These are phyloP conservation scores for Lateolabrax maculatus DNA, from an alignment of 2,797 vertebrate species.

Conservation along the genomic window DNA sequence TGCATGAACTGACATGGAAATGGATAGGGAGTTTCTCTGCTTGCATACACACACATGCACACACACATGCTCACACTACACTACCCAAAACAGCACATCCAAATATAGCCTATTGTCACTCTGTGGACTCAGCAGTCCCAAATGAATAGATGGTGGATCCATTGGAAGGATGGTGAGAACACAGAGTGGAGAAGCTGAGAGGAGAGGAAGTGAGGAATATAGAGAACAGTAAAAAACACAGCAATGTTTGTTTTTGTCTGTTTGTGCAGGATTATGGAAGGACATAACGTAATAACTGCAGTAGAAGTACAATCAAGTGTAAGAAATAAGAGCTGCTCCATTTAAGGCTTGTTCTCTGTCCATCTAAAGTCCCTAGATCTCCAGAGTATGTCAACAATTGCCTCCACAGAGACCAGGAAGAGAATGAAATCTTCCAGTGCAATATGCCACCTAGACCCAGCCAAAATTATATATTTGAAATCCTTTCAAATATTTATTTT, in stretches of 20 bases:
- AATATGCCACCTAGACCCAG: slow-evolving; percentile 66
- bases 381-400: slow-evolving; percentile 63
- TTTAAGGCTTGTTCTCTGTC: slow-evolving; percentile 61
- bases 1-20: slow-evolving; percentile 47
- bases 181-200: slow-evolving; percentile 34
- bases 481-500: slow-evolving; percentile 69
- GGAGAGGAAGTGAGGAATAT: slow-evolving; percentile 11
- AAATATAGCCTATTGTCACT: slow-evolving; percentile 73
- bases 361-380: slow-evolving; percentile 61
- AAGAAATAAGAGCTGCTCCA: slow-evolving; percentile 57
- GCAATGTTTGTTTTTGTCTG: slow-evolving; percentile 33
- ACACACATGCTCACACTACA: slow-evolving; percentile 12
- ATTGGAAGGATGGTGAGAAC: slow-evolving; percentile 44
- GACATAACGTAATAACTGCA: slow-evolving; percentile 56
- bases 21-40: slow-evolving; percentile 31
- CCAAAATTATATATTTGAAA: slow-evolving; percentile 75
- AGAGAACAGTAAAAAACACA: slow-evolving; percentile 13
- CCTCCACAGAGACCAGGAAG: slow-evolving; percentile 49
- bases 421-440: slow-evolving; percentile 59
- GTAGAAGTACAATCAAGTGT: slow-evolving; percentile 55
- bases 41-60: slow-evolving; percentile 24
- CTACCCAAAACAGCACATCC: slow-evolving; percentile 49
- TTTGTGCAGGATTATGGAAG: slow-evolving; percentile 56
- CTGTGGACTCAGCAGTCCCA: slow-evolving; percentile 66
- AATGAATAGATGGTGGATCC: slow-evolving; percentile 66